These are phyloP conservation scores for Latrodectus elegans DNA, from an alignment of 2,888 invertebrate genomes.

Conservation along the genomic window DNA sequence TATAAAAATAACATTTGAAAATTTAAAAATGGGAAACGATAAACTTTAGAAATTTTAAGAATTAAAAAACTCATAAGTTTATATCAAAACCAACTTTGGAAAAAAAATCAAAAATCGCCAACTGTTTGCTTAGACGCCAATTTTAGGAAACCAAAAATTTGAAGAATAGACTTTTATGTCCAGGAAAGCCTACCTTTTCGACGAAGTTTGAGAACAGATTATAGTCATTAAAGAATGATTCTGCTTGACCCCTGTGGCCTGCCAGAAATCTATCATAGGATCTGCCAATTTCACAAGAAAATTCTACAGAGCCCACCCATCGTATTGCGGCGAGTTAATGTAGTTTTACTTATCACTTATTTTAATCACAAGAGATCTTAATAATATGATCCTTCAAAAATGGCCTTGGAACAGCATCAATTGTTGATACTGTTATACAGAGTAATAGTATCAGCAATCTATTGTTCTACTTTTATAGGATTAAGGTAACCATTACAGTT, in stretches of 20 bases:
- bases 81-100: background rate
- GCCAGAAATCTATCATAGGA: conserved; percentile 35
- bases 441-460: too few relatives aligned
- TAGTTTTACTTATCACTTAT: conserved; percentile 35
- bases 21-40: too few relatives aligned
- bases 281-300: conserved; percentile 8
- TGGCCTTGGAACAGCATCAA: too few relatives aligned
- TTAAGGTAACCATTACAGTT: too few relatives aligned
- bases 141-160: background rate
- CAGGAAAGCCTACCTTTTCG: conserved; percentile 22
- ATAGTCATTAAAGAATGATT: conserved; percentile 32
- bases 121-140: background rate
- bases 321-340: background rate
- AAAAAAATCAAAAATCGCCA: conserved; percentile 6
- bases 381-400: conserved; percentile 26
- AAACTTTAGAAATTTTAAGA: too few relatives aligned
- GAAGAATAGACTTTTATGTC: conserved; percentile 14
- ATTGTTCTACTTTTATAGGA: too few relatives aligned
- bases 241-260: conserved; percentile 23
- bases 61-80: too few relatives aligned
- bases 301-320: conserved; percentile 8
- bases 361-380: conserved; percentile 38
- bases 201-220: conserved; percentile 33
- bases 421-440: too few relatives aligned
- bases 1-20: too few relatives aligned